phyloP scores from a whole-genome alignment of 2,797 vertebrate species.

The Sternotherus odoratus region DNA sequence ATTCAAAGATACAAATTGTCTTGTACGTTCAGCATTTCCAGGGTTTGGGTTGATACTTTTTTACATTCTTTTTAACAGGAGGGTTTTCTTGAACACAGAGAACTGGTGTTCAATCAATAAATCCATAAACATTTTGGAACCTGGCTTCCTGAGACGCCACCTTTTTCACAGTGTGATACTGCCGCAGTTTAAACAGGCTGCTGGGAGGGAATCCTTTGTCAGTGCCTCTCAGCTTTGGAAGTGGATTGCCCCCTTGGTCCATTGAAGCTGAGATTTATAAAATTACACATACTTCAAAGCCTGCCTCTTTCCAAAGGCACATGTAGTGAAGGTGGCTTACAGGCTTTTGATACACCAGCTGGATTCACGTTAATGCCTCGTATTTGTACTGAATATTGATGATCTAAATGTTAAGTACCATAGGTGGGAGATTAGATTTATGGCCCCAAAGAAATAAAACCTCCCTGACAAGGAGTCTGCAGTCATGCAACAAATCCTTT shows the following conservation, averaged over 20 bases:
- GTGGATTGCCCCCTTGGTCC: background rate
- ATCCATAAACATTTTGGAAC: background rate
- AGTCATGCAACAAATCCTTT: background rate
- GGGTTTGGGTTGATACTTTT: rapidly evolving
- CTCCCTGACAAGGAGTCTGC: background rate
- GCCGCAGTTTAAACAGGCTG: background rate
- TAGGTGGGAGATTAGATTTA: background rate
- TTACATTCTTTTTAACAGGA: slow-evolving; percentile 15
- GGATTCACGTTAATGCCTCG: background rate
- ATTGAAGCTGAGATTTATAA: background rate
- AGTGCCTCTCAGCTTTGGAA: slow-evolving; percentile 7
- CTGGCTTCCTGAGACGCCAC: background rate
- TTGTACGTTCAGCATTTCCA: slow-evolving; percentile 17
- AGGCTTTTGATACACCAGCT: background rate
- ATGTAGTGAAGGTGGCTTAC: background rate
- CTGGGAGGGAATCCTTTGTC: background rate
- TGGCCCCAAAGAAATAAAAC: background rate
- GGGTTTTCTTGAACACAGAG: background rate
- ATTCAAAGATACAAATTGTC: background rate
- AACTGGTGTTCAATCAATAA: background rate
- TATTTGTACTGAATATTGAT: background rate
- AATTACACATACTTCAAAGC: background rate
- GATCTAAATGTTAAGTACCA: background rate
- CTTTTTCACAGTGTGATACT: slow-evolving; percentile 2
- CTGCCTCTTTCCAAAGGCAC: background rate